phyloP scores from a whole-genome alignment of 2,797 vertebrate species.

The Dipus sagitta region DNA sequence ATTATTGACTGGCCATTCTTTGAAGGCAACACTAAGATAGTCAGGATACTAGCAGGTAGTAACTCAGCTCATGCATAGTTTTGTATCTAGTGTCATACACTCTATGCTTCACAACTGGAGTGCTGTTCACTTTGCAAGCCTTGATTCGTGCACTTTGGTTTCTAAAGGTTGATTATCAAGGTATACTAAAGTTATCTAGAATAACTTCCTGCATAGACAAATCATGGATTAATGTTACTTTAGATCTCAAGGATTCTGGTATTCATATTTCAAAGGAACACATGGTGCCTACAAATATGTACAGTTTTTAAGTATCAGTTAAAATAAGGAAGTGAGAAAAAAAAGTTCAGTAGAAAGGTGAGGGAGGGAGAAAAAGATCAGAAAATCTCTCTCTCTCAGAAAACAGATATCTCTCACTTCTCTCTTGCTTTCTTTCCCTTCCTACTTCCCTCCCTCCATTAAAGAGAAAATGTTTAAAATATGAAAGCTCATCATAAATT shows the following conservation, averaged over 20 bases:
- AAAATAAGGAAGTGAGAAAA: not conserved
- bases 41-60: not conserved
- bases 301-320: not conserved
- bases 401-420: too few species aligned
- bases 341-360: not conserved
- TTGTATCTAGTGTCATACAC: not conserved
- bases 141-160: not conserved
- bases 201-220: not conserved
- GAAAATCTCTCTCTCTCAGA: too few species aligned
- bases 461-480: conserved; percentile 53
- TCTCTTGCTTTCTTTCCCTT: too few species aligned
- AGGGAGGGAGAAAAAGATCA: not conserved
- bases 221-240: not conserved
- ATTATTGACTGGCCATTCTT: not conserved
- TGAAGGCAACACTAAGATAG: not conserved
- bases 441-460: not conserved
- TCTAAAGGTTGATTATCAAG: not conserved
- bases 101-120: not conserved
- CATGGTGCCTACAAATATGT: not conserved
- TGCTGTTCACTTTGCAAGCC: not conserved
- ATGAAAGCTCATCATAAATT: not conserved
- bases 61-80: not conserved
- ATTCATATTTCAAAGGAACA: not conserved
- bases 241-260: not conserved
- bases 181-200: not conserved